Evolutionary conservation across 2,888 invertebrate genomes (phyloP).

Genomic region (Zygogramma bicolorata): DNA sequence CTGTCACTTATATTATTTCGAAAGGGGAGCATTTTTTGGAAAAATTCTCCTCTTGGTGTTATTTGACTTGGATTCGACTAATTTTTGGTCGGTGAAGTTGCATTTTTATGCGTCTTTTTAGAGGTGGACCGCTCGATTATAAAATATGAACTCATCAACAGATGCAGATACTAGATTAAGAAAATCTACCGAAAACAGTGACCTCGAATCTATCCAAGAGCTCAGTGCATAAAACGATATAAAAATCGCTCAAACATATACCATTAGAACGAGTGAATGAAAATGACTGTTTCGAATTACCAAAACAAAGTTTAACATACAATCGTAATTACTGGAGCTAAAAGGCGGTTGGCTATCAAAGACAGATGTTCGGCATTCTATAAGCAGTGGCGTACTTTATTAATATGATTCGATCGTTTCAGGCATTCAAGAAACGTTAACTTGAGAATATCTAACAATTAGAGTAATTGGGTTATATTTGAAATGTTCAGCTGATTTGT

Average conservation of each 20-base stretch:
- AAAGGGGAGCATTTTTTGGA: too few species aligned
- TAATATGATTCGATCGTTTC: background rate
- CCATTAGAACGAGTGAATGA: constrained; percentile 44
- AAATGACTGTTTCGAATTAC: constrained; percentile 48
- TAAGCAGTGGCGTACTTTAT: constrained; percentile 34
- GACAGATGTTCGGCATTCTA: constrained; percentile 63
- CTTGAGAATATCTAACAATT: too few species aligned
- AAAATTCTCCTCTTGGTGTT: too few species aligned
- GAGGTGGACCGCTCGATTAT: too few species aligned
- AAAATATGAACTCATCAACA: background rate
- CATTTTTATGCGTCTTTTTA: too few species aligned
- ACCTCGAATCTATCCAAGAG: background rate
- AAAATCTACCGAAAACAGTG: background rate
- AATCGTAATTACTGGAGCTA: constrained; percentile 62
- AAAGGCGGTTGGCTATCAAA: constrained; percentile 65
- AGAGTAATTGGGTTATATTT: too few species aligned
- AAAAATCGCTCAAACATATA: constrained; percentile 39
- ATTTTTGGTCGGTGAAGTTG: too few species aligned
- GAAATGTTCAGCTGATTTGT: too few species aligned
- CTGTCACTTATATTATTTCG: too few species aligned
- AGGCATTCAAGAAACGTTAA: background rate
- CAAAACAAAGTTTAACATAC: constrained; percentile 54
- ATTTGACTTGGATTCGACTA: too few species aligned
- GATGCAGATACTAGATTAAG: background rate
- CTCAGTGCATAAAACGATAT: constrained; percentile 26